Evolutionary conservation across 1,140 invertebrate species (phyloP).

Genomic region (Sarcophaga bullata): DNA sequence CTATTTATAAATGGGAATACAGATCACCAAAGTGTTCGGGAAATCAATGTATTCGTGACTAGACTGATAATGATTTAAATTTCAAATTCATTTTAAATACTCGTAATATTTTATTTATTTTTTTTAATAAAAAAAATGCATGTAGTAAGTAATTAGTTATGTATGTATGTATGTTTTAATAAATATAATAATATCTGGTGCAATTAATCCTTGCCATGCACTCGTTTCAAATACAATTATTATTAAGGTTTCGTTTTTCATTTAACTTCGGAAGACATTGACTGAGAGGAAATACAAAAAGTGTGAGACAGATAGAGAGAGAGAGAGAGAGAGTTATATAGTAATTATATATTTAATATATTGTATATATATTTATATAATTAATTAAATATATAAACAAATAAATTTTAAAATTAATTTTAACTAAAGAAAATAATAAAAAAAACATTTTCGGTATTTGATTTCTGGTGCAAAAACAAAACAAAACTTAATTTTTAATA

Average conservation of each 20-base stretch:
- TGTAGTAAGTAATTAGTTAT: too few relatives aligned
- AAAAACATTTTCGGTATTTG: background rate
- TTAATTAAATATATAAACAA: background rate
- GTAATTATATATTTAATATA: slow-evolving; percentile 20
- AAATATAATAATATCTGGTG: slow-evolving; percentile 8
- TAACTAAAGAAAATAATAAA: background rate
- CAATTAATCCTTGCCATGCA: slow-evolving; percentile 36
- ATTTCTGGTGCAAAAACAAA: slow-evolving; percentile 7
- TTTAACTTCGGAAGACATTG: slow-evolving; percentile 47
- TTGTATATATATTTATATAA: background rate
- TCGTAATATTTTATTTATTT: too few relatives aligned
- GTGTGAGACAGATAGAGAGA: slow-evolving; percentile 48
- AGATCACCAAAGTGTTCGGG: too few relatives aligned
- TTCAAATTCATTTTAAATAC: too few relatives aligned
- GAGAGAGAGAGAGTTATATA: slow-evolving; percentile 16
- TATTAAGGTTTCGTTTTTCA: background rate
- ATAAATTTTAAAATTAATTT: background rate
- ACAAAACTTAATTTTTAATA: slow-evolving; percentile 1
- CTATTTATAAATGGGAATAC: too few relatives aligned
- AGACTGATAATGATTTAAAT: too few relatives aligned
- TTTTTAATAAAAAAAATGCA: too few relatives aligned
- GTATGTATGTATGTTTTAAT: too few relatives aligned
- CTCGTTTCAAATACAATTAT: slow-evolving; percentile 30
- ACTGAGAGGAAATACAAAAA: slow-evolving; percentile 48
- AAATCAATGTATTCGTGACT: too few relatives aligned